phyloP scores from a whole-genome alignment of 2,797 vertebrate species.

The Argyrosomus regius region DNA sequence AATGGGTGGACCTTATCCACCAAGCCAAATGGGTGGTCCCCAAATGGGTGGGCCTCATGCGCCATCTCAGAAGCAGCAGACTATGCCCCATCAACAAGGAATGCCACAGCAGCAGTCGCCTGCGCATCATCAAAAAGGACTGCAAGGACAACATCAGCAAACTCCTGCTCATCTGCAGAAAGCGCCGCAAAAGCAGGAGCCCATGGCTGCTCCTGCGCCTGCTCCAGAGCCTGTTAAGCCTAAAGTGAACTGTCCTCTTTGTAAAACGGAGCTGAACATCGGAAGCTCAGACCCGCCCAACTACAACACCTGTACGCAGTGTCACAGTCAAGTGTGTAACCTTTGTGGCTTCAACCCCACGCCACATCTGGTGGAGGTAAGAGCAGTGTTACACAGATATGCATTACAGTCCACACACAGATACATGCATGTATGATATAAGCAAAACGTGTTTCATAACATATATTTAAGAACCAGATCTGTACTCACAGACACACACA shows the following conservation, averaged over 20 bases:
- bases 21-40: constrained; percentile 47
- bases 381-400: constrained; percentile 48
- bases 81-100: constrained; percentile 62
- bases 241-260: constrained; percentile 93
- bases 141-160: constrained; percentile 70
- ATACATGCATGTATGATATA: background rate
- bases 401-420: background rate
- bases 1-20: constrained; percentile 37
- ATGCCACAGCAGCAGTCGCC: constrained; percentile 60
- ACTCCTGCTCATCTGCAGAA: constrained; percentile 74
- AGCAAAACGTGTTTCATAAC: background rate
- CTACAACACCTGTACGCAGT: constrained; percentile 96
- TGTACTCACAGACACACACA: background rate
- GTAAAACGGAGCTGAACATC: constrained; percentile 95
- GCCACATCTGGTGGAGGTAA: constrained; percentile 98
- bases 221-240: constrained; percentile 88
- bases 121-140: constrained; percentile 69
- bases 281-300: constrained; percentile 90
- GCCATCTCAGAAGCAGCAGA: constrained; percentile 69
- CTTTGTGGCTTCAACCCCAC: constrained; percentile 98
- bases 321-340: constrained; percentile 95
- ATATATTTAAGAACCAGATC: background rate
- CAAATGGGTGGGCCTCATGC: constrained; percentile 47
- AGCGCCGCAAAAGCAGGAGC: constrained; percentile 68
- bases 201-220: constrained; percentile 47